These are phyloP conservation scores for Lasaia peninsularis DNA, from an alignment of 1,140 invertebrate genomes.

Conservation along the genomic window DNA sequence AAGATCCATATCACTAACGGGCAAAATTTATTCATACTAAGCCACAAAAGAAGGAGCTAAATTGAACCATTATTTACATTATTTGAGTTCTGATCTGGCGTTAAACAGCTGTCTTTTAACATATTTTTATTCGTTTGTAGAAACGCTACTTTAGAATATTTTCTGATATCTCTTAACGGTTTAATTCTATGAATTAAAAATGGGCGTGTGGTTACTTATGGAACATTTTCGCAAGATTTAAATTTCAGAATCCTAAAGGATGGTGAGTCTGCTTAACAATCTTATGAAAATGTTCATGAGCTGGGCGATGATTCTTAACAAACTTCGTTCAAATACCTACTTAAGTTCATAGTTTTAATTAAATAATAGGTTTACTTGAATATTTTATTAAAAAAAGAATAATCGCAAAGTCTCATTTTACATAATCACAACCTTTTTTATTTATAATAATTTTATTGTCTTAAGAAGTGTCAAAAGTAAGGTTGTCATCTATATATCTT, in stretches of 20 bases:
- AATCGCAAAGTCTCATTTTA: conserved; percentile 42
- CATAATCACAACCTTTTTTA: conserved; percentile 39
- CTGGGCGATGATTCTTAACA: conserved; percentile 43
- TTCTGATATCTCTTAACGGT: background rate
- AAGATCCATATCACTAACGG: conserved; percentile 67
- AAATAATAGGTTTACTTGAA: no score
- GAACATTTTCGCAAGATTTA: conserved; percentile 65
- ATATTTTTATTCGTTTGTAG: conserved; percentile 23
- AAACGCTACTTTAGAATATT: background rate
- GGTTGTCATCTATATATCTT: conserved; percentile 40
- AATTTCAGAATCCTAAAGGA: conserved; percentile 67
- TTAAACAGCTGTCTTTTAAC: conserved; percentile 46
- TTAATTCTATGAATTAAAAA: conserved; percentile 5
- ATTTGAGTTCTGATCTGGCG: conserved; percentile 45
- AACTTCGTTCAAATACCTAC: conserved; percentile 5
- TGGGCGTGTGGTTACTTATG: conserved; percentile 44
- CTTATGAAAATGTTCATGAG: conserved; percentile 65
- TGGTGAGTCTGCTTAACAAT: conserved; percentile 62
- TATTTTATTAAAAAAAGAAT: conserved; percentile 33
- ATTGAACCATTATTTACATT: conserved; percentile 21
- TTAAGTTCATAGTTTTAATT: no score
- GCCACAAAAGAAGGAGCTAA: conserved; percentile 51
- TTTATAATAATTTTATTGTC: conserved; percentile 12
- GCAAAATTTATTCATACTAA: conserved; percentile 55
- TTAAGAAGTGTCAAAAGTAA: conserved; percentile 32